phyloP scores from a whole-genome alignment of 30 jellyfish, hydroid and myxozoan species.

The Aurelia sp. region DNA sequence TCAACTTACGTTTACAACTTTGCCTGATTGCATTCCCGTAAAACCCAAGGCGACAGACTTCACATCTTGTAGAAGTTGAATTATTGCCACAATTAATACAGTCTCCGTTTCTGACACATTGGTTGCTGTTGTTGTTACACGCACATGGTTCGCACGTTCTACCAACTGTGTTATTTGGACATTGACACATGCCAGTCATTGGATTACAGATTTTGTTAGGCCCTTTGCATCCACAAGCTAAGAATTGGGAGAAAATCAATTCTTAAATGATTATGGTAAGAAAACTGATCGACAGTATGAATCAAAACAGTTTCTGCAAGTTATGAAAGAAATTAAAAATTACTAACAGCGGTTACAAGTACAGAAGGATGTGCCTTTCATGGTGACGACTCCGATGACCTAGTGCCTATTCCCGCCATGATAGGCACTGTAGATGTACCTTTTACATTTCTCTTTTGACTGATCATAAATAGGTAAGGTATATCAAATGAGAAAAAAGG shows the following conservation, averaged over 20 bases:
- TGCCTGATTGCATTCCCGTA: constrained; percentile 76
- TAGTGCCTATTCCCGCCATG: no score
- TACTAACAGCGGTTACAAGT: no score
- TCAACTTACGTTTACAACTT: constrained; percentile 70
- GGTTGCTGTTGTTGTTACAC: constrained; percentile 85
- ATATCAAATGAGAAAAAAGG: no score
- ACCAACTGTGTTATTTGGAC: constrained; percentile 91
- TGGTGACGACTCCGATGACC: no score
- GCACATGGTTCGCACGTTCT: constrained; percentile 83
- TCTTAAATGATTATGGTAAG: no score
- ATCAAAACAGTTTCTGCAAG: no score
- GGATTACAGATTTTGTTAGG: constrained; percentile 80
- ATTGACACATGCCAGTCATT: constrained; percentile 75
- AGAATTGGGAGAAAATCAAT: background rate
- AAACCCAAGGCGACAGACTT: constrained; percentile 72
- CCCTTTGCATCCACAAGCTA: constrained; percentile 94
- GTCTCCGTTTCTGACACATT: constrained; percentile 77
- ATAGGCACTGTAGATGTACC: no score
- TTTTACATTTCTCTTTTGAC: no score
- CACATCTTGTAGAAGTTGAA: constrained; percentile 80
- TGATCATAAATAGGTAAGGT: no score
- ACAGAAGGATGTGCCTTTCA: no score
- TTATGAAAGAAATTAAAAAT: no score
- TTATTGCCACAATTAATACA: constrained; percentile 79
- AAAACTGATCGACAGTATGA: no score